A percentile compares a stretch with the other conserved stretches of the same genome.
Evolutionary conservation across 2,113 vertebrate species (phyloP).

Genomic region (Apeltes quadracus): DNA sequence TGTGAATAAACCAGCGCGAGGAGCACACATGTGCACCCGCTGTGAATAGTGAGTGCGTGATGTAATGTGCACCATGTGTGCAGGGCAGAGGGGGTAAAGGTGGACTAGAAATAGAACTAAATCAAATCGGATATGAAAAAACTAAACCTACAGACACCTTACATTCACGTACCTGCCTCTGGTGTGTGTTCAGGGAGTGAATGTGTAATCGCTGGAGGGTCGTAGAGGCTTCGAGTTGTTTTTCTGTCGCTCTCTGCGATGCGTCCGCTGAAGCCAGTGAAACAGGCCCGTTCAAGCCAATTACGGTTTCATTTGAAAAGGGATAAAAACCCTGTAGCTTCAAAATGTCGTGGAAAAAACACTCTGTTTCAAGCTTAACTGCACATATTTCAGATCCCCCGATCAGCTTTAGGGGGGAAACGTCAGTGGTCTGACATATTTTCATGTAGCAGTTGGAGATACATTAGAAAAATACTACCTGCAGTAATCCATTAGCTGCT

Average conservation of each 20-base stretch:
- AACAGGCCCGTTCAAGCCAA: not conserved
- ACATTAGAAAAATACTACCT: not conserved
- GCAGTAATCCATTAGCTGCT: too few species aligned
- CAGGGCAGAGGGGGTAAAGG: too few species aligned
- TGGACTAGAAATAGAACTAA: too few species aligned
- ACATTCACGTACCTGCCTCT: not conserved
- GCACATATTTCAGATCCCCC: not conserved
- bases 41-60: conserved; percentile 5
- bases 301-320: not conserved
- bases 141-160: not conserved
- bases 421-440: not conserved
- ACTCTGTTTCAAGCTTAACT: not conserved
- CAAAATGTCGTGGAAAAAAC: not conserved
- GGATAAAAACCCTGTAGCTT: not conserved
- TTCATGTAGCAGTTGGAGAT: not conserved
- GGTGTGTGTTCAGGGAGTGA: conserved; percentile 4
- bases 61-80: too few species aligned
- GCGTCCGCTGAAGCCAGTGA: not conserved
- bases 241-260: not conserved
- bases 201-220: not conserved
- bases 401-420: not conserved
- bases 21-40: not conserved
- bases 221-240: not conserved
- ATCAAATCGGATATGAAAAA: too few species aligned
- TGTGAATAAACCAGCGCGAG: conserved; percentile 34